Conservation (phyloP, 2,888 invertebrate species). For the Sepioteuthis lessoniana region DNA sequence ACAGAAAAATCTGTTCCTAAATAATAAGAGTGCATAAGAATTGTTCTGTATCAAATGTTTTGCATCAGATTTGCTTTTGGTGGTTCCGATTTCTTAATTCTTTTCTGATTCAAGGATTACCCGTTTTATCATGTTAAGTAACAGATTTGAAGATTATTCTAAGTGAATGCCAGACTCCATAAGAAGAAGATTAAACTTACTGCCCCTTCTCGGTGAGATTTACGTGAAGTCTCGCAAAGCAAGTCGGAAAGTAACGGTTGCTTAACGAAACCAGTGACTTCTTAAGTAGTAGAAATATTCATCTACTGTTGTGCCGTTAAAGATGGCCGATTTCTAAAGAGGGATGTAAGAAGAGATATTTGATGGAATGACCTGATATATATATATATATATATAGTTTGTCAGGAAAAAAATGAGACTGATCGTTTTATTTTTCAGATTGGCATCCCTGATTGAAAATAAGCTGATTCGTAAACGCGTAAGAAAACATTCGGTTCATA, state of each 20-base stretch:
- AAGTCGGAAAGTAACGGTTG: not conserved
- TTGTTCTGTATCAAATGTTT: too few relatives aligned
- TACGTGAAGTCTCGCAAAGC: not conserved
- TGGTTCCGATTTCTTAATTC: not conserved
- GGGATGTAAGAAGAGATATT: not conserved
- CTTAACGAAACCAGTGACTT: not conserved
- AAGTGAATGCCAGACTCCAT: not conserved
- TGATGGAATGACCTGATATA: too few relatives aligned
- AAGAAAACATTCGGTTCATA: too few relatives aligned
- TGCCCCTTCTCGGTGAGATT: not conserved
- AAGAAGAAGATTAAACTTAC: not conserved
- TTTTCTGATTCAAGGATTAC: not conserved
- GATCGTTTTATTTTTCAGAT: too few relatives aligned
- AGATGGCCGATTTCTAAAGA: not conserved
- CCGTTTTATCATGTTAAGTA: not conserved
- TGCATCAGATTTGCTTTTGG: not conserved
- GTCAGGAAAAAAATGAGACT: too few relatives aligned
- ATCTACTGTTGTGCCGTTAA: not conserved
- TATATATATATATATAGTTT: too few relatives aligned
- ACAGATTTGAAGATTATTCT: conserved; percentile 5
- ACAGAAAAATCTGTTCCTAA: too few relatives aligned
- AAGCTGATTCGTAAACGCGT: too few relatives aligned
- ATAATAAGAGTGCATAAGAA: too few relatives aligned
- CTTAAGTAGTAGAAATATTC: not conserved
- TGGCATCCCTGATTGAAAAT: too few relatives aligned